These are phyloP conservation scores for Drosophila prolongata DNA, from an alignment of 2,888 invertebrate genomes.

Conservation along the genomic window DNA sequence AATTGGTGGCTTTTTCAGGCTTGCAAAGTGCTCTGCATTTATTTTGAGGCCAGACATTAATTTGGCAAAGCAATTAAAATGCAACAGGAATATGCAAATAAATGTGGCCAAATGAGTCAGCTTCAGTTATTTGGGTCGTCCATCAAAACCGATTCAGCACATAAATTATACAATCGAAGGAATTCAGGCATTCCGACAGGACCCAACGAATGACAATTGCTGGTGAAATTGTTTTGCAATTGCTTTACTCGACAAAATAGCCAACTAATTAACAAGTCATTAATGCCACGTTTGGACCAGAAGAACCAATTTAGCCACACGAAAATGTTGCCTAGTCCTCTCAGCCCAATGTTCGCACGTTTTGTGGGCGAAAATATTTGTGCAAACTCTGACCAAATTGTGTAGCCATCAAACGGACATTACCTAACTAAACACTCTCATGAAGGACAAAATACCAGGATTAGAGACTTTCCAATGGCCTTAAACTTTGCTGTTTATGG, in stretches of 20 bases:
- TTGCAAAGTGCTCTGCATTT: slow-evolving; percentile 37
- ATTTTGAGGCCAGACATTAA: slow-evolving; percentile 48
- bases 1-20: slow-evolving; percentile 50
- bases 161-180: slow-evolving; percentile 32
- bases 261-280: slow-evolving; percentile 46
- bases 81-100: slow-evolving; percentile 32
- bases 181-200: slow-evolving; percentile 5
- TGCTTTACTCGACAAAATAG: slow-evolving; percentile 45
- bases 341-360: slow-evolving; percentile 27
- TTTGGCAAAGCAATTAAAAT: slow-evolving; percentile 59
- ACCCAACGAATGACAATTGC: slow-evolving; percentile 22
- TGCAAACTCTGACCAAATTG: slow-evolving; percentile 20
- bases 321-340: slow-evolving; percentile 7
- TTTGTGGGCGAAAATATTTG: slow-evolving; percentile 26
- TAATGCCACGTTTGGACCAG: slow-evolving; percentile 30
- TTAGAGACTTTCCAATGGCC: background rate
- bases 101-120: slow-evolving; percentile 11
- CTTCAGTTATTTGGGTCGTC: background rate
- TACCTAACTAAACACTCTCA: slow-evolving; percentile 9
- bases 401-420: background rate
- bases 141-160: slow-evolving; percentile 17
- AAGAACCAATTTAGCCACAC: slow-evolving; percentile 27
- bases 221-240: slow-evolving; percentile 43
- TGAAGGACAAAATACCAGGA: background rate
- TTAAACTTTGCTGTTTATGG: no score